These are phyloP conservation scores for Drosophila kurseongensis DNA, from an alignment of 1,140 invertebrate genomes.

Conservation along the genomic window DNA sequence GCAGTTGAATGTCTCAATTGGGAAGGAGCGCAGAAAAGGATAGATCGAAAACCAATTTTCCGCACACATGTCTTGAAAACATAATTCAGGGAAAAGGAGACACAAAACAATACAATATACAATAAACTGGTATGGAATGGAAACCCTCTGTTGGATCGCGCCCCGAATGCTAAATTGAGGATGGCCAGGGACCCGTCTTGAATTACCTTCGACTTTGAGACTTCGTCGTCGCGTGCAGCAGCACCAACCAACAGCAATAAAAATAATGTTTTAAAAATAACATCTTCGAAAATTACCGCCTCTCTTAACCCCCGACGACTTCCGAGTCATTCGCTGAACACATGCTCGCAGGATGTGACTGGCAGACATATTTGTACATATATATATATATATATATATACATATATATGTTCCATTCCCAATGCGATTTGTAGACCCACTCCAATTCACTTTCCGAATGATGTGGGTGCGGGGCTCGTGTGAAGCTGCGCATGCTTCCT, in stretches of 20 bases:
- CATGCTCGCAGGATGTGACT: conserved; percentile 41
- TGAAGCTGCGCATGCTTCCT: conserved; percentile 80
- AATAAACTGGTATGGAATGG: conserved; percentile 16
- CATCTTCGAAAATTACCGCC: conserved; percentile 38
- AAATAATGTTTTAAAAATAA: conserved; percentile 81
- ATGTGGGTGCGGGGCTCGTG: conserved; percentile 51
- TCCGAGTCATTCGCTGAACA: conserved; percentile 37
- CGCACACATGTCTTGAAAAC: conserved; percentile 60
- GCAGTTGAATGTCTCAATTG: conserved; percentile 65
- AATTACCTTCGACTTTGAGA: neutral
- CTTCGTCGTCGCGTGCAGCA: conserved; percentile 64
- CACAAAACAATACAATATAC: neutral
- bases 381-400: neutral
- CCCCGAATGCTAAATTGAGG: conserved; percentile 64
- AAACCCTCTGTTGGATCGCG: conserved; percentile 47
- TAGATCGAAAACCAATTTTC: conserved; percentile 59
- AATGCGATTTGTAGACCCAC: conserved; percentile 21
- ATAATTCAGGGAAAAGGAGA: conserved; percentile 7
- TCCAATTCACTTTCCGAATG: conserved; percentile 22
- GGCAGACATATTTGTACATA: no score
- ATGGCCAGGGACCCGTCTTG: conserved; percentile 8
- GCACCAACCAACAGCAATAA: conserved; percentile 52
- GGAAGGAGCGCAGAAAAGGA: neutral
- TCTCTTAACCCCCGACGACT: conserved; percentile 10
- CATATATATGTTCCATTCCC: neutral